Base-by-base conservation (phyloP, 2,888 invertebrate genomes). In the Exocentrus adspersus region DNA sequence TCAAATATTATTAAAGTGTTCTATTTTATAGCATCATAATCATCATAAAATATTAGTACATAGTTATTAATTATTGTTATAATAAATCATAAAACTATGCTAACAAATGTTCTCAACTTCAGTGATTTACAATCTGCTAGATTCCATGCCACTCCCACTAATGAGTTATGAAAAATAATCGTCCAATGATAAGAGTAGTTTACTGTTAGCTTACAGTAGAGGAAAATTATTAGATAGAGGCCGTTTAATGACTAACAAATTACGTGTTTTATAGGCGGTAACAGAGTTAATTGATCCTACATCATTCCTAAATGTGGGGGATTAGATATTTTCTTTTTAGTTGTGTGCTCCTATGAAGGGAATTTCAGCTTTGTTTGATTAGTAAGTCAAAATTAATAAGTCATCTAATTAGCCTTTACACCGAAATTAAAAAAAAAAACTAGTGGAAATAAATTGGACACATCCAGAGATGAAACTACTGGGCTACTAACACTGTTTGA, bases 21-120 rank as follows among this genome's bases (percentile, higher is more conserved):
- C 57, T 41, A 32, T 48, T 48, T 58, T 48, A 48, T 17, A 52
- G 20, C 32, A 41, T 28, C 48, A 28, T 48, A 53, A 53, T 41
- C 6, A 42, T 30, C 28, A 41, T 54, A 43, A 54, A 54, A 54
- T 54, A 54, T 54, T 54, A 14, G 28, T 43, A 28, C 41, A 5
- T 19, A n/a, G 19, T 7, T 30, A 30, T 30, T 30, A 30, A 2
- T 9, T 30, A n/a, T n/a, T n/a, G n/a, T 21, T 28, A 41, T 53
- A n/a, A 51, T 41, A 54, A 45, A 54, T 28, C 14, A 42, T 21
- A 20, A 53, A 17, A 41, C 20, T 43, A 43, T 17, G 14, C 43
- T 16, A 54, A 45, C 54, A 54, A 28, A 54, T 16, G 45, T 43
- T 43, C 5, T 50, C 7, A 17, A 28, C 4, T 42, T 21, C 43